Evolutionary conservation across 1,140 invertebrate species (phyloP).

Genomic region (Drosophila elegans): DNA sequence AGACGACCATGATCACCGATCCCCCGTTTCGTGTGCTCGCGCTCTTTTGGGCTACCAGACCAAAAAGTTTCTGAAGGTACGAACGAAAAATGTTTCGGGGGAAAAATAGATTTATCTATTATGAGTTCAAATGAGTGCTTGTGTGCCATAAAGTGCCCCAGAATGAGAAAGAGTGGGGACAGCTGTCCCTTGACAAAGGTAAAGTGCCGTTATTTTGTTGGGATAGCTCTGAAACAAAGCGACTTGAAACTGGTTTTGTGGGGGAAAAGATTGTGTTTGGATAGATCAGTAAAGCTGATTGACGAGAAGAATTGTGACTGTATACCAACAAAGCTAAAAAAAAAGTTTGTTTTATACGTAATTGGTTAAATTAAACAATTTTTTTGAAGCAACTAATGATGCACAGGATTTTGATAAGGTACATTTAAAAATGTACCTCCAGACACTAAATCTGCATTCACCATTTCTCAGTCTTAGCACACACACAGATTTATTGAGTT

Average conservation of each 20-base stretch:
- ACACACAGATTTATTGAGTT: conserved; percentile 7
- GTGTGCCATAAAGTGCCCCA: conserved; percentile 22
- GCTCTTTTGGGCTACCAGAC: conserved; percentile 23
- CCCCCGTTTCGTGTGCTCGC: conserved; percentile 5
- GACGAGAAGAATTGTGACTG: too few relatives aligned
- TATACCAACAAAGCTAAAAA: too few relatives aligned
- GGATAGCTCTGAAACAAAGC: conserved; percentile 74
- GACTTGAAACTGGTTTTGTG: conserved; percentile 53
- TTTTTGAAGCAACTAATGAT: too few relatives aligned
- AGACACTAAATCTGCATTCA: too few relatives aligned
- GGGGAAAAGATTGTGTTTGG: conserved; percentile 38
- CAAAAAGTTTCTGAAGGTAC: conserved; percentile 35
- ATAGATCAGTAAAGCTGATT: conserved; percentile 59
- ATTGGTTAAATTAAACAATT: too few relatives aligned
- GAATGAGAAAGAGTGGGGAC: neutral
- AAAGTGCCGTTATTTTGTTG: conserved; percentile 73
- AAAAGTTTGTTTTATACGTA: too few relatives aligned
- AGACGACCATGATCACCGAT: conserved; percentile 14
- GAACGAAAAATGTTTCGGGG: conserved; percentile 26
- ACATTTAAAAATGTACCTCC: too few relatives aligned
- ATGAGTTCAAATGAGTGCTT: conserved; percentile 56
- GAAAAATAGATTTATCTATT: conserved; percentile 54
- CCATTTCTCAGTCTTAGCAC: neutral
- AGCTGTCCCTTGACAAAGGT: neutral
- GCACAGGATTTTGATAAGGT: too few relatives aligned